Conservation (phyloP, 2,797 vertebrate species). For the Sciurus vulgaris region DNA sequence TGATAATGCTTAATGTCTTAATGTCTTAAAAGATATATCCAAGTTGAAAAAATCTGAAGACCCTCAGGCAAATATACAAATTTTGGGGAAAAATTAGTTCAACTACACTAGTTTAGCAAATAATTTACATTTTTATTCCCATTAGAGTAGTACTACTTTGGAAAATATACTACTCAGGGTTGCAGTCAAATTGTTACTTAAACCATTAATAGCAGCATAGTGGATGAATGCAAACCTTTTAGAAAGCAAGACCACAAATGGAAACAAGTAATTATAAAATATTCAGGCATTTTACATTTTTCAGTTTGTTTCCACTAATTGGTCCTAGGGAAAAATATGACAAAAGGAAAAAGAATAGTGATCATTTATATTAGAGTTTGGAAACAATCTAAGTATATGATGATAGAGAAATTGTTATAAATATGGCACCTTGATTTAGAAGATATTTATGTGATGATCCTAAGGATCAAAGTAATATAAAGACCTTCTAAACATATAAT, state of each 20-base stretch:
- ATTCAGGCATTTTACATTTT: not conserved
- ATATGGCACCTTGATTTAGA: constrained; percentile 11
- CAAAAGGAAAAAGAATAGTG: not conserved
- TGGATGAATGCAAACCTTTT: not conserved
- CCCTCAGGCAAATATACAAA: not conserved
- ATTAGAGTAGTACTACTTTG: not conserved
- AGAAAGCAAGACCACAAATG: not conserved
- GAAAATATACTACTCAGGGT: not conserved
- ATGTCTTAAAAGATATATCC: not conserved
- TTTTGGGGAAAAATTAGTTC: not conserved
- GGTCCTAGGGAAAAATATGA: not conserved
- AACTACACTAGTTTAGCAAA: not conserved
- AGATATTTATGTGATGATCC: not conserved
- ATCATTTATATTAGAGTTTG: constrained; percentile 20
- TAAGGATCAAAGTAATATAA: not conserved
- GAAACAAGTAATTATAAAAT: constrained; percentile 5
- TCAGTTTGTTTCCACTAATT: constrained; percentile 15
- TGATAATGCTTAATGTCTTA: not conserved
- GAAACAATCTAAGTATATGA: not conserved
- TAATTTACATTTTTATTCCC: not conserved
- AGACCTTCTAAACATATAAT: not conserved
- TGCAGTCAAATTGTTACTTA: not conserved
- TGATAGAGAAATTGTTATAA: not conserved
- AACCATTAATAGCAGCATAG: not conserved
- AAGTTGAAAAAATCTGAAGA: constrained; percentile 14